These are phyloP conservation scores for Pristionchus maxplancki DNA, from an alignment of 2,888 invertebrate species.

Conservation along the genomic window DNA sequence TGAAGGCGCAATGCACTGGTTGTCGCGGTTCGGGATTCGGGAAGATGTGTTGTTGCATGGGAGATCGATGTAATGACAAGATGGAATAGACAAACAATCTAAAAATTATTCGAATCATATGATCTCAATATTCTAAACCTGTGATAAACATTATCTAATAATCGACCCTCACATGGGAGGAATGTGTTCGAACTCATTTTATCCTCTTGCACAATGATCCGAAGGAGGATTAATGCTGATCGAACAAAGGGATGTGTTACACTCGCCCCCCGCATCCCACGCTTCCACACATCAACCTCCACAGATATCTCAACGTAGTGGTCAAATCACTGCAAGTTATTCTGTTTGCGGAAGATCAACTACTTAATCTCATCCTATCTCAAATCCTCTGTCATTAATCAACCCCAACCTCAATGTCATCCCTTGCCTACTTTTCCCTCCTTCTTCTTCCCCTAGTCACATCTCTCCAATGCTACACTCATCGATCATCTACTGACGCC, in stretches of 20 bases:
- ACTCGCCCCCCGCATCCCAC: not conserved
- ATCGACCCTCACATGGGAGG: too few relatives aligned
- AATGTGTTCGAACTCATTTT: not conserved
- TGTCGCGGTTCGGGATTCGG: not conserved
- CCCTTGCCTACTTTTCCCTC: not conserved
- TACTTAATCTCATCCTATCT: not conserved
- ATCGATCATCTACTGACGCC: not conserved
- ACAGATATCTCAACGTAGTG: not conserved
- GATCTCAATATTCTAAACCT: not conserved
- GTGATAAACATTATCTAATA: not conserved
- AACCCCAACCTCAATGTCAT: not conserved
- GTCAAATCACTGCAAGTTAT: not conserved
- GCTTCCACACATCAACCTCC: not conserved
- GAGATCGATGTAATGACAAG: not conserved
- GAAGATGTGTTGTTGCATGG: not conserved
- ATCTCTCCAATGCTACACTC: not conserved
- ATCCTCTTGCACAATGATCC: not conserved
- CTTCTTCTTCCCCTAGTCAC: not conserved
- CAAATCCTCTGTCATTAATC: not conserved
- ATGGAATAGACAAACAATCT: not conserved
- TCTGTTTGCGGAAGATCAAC: not conserved
- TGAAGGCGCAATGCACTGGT: conserved; percentile 10
- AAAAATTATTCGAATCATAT: not conserved
- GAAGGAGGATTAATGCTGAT: not conserved
- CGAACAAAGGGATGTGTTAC: not conserved